Base-by-base conservation (phyloP, 2,113 vertebrate species). In the Connochaetes taurinus region DNA sequence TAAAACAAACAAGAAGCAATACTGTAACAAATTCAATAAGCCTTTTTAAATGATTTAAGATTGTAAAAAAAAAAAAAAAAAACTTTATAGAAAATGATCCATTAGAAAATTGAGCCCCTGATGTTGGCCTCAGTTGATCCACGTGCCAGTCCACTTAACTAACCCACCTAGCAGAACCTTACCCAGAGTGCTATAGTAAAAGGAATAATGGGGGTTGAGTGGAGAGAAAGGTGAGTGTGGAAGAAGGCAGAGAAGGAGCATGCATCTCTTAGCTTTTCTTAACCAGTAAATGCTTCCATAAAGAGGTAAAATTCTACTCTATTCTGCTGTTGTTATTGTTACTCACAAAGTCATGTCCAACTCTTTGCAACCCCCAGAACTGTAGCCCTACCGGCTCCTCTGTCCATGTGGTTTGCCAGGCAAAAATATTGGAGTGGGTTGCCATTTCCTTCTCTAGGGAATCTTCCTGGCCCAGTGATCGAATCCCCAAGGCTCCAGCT, bases 301-400 rank as follows among this genome's bases (percentile, higher is more conserved):
- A 62, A 96, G 27, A 90, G 4, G 1, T 93, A 21, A 86, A 23
- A 76, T 83, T 83, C 87, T 87, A 29, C 16, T 88, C 31, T 92
- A 19, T 8, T 90, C n/a, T 71, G n/a, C 21, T 21, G 67, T 36
- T 36, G 11, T 21, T 36, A 1, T 11, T 71, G 9, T 36, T 36
- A 71, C n/a, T 36, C 19, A 23, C 67, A 71, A 71, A 74, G 36
- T 25, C 36, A 14, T 74, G 21, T 74, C 36, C 36, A 43, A 25
- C 21, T 27, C 71, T 76, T 43, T 76, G 71, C 71, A 25, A 27
- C 71, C 71, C 71, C 12, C 11, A 3, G 11, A 23, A 40, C 36
- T 43, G 71, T 76, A 27, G 71, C 40, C 71, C 40, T 43, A 14
- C 6, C 27, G 36, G 40, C 71, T 43, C 21, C 71, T 76, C 71